Evolutionary conservation across 1,140 invertebrate species (phyloP).

Genomic region (Drosophila nigrodunni): DNA sequence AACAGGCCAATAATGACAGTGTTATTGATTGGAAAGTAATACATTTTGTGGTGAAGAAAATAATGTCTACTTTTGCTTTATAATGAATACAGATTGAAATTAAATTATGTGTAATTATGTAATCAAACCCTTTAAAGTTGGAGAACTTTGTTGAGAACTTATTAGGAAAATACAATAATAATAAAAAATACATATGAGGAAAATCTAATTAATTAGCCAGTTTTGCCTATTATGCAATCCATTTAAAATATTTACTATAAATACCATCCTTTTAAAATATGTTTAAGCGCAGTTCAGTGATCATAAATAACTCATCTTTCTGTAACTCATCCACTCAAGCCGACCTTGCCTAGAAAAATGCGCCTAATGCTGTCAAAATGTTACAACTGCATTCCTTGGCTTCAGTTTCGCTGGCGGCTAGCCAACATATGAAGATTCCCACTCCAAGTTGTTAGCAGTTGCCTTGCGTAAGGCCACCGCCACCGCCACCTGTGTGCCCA

Average conservation of each 20-base stretch:
- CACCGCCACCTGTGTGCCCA: constrained; percentile 59
- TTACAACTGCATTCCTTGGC: constrained; percentile 24
- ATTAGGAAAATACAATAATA: no score
- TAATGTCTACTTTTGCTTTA: no score
- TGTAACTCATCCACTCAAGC: neutral
- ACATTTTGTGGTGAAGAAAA: no score
- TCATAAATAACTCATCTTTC: neutral
- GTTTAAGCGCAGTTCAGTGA: neutral
- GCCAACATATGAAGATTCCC: constrained; percentile 30
- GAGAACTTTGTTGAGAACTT: no score
- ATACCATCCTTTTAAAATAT: neutral
- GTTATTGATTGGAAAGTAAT: neutral
- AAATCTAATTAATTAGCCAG: no score
- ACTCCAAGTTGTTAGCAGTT: constrained; percentile 14
- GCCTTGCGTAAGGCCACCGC: constrained; percentile 69
- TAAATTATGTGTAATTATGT: no score
- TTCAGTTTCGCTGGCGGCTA: constrained; percentile 4
- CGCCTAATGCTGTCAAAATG: constrained; percentile 16
- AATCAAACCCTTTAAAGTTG: no score
- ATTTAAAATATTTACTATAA: no score
- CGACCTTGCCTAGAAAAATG: constrained; percentile 26
- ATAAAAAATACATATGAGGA: no score
- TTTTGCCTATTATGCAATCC: no score
- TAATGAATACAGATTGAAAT: no score
- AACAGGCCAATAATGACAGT: neutral